Conservation (phyloP, 1,140 invertebrate species). For the Mizuhopecten yessoensis region DNA sequence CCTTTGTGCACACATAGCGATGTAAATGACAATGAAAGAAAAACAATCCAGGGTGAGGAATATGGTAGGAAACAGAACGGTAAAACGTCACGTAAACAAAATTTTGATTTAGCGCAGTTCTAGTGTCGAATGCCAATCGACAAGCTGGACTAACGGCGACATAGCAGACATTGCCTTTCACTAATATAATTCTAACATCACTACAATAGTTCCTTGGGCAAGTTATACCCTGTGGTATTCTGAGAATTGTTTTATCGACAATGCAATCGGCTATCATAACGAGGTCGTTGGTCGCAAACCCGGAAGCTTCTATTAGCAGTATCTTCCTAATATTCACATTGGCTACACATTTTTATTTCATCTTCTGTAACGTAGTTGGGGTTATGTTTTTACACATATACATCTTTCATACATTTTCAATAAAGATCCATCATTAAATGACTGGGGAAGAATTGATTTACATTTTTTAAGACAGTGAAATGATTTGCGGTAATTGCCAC, state of each 20-base stretch:
- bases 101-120: no score
- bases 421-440: neutral
- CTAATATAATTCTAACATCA: neutral
- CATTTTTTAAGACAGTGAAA: neutral
- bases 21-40: no score
- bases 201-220: neutral
- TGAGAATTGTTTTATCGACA: neutral
- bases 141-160: no score
- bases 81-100: no score
- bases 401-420: neutral
- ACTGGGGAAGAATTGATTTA: neutral
- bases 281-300: neutral
- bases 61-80: no score
- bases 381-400: neutral
- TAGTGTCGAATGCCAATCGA: neutral
- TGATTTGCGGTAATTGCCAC: neutral
- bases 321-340: neutral
- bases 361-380: neutral
- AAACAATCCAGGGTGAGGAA: no score
- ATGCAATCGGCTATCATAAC: neutral
- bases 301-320: neutral
- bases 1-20: no score
- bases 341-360: neutral
- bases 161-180: neutral
- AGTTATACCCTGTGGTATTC: neutral